Evolutionary conservation across 2,888 invertebrate genomes (phyloP), one percentile per base, ranked within the genome.

Genomic region (Nymphalis urticae): DNA sequence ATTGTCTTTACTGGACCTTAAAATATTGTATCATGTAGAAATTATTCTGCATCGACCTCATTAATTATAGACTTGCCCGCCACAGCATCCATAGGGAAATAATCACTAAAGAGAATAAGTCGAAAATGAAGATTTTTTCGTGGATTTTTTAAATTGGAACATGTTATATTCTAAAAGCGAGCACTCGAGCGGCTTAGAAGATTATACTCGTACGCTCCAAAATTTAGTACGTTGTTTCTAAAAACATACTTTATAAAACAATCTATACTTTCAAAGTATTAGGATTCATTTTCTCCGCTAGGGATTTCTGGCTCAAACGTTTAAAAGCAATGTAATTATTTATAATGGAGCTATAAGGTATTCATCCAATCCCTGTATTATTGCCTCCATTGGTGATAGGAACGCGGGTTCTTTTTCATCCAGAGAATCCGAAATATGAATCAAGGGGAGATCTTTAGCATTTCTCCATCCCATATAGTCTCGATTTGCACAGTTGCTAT

Each of bases 101-200:
- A 21, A 62, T 62, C 36, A 54, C 61, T 32, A 36, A 56, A 32
- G 36, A 56, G 53, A 62, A 54, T 56, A 50, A 62, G 48, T 48
- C 19, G 56, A 66, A 64, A 62, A 48, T 61, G 36, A 60, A 53
- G 66, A 66, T 3, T 53, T 66, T 54, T 56, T 17, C 17, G n/a
- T 27, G 54, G 7, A 17, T 6, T 32, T 32, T 56, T 56, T 19
- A 66, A 66, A 62, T 56, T 50, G 48, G 48, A 42, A 58, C 58
- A 62, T 56, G 56, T 48, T 47, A 32, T 62, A 36, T 54, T 56
- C 48, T 62, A 24, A 50, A 50, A 62, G 56, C 62, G 56, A n/a
- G 56, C 62, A 56, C 21, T 56, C 24, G n/a, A 53, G 47, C 56
- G 62, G 66, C 54, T 56, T 62, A 66, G 66, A 48, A 61, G 61